Evolutionary conservation across 2,113 vertebrate genomes (phyloP).

Genomic region (Scortum barcoo): DNA sequence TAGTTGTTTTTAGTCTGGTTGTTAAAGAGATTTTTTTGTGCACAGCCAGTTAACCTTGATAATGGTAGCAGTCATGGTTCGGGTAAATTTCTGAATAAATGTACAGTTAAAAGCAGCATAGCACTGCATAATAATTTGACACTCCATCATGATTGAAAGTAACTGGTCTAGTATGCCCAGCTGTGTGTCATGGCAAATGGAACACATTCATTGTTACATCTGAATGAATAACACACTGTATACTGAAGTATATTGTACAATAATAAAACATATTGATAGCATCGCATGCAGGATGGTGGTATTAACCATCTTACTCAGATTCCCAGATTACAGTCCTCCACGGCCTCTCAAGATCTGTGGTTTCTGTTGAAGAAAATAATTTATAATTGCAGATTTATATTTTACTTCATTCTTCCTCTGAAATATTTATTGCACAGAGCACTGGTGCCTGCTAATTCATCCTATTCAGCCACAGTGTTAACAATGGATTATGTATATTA

Average conservation of each 20-base stretch:
- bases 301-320: conserved; percentile 51
- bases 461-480: too few species aligned
- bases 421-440: too few species aligned
- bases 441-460: too few species aligned
- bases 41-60: neutral
- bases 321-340: conserved; percentile 76
- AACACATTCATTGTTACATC: neutral
- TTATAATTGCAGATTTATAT: too few species aligned
- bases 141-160: neutral
- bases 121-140: neutral
- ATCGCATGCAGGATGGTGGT: neutral
- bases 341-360: conserved; percentile 62
- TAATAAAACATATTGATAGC: neutral
- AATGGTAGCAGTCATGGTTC: neutral
- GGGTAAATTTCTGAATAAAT: neutral
- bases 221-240: neutral
- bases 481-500: too few species aligned
- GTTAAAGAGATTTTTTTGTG: neutral
- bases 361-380: conserved; percentile 35
- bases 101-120: neutral
- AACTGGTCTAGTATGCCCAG: neutral
- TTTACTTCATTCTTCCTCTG: too few species aligned
- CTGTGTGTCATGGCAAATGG: neutral
- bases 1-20: conserved; percentile 38
- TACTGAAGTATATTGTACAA: neutral